phyloP scores from a whole-genome alignment of 2,888 invertebrate genomes.

The Metellina segmentata region DNA sequence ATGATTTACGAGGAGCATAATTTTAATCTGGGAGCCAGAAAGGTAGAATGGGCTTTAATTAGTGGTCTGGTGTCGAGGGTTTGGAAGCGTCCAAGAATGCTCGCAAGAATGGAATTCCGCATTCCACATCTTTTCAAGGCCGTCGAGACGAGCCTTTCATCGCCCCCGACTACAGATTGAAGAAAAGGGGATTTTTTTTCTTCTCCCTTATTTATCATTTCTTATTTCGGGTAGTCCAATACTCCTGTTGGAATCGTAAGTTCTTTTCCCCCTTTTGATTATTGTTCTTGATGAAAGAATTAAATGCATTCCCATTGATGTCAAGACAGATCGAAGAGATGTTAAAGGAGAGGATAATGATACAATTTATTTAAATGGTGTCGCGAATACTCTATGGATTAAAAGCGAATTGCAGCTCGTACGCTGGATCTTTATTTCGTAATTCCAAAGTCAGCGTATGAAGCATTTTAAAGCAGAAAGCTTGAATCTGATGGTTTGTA shows the following conservation, averaged over 20 bases:
- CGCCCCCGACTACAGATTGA: neutral
- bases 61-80: constrained; percentile 60
- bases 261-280: neutral
- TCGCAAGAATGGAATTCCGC: constrained; percentile 64
- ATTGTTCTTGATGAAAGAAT: neutral
- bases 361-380: neutral
- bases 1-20: constrained; percentile 70
- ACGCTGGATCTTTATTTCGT: no score
- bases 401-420: no score
- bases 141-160: constrained; percentile 25
- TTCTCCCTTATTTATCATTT: constrained; percentile 21
- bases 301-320: neutral
- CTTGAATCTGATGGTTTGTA: no score
- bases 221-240: constrained; percentile 17
- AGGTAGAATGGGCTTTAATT: constrained; percentile 70
- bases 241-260: neutral
- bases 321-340: neutral
- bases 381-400: no score
- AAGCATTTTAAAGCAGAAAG: no score
- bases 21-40: constrained; percentile 65
- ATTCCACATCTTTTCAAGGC: constrained; percentile 66
- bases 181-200: constrained; percentile 2
- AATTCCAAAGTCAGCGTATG: no score
- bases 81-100: constrained; percentile 37
- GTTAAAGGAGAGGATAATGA: neutral